Evolutionary conservation across 2,888 invertebrate genomes (phyloP).

Genomic region (Sinotaia quadrata): DNA sequence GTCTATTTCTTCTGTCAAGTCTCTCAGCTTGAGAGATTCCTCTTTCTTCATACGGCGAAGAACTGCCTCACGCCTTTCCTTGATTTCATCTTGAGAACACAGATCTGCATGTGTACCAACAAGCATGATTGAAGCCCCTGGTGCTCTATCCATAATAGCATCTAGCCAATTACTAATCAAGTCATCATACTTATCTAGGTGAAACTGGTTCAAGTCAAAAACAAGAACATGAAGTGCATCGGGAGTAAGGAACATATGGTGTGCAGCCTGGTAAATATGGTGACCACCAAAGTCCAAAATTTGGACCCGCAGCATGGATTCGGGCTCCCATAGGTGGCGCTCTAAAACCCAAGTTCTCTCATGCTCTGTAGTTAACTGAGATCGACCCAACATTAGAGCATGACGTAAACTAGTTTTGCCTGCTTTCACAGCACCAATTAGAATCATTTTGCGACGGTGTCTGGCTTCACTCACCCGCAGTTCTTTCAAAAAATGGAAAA

Average conservation of each 20-base stretch:
- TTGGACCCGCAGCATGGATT: constrained; percentile 59
- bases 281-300: constrained; percentile 67
- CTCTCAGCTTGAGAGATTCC: constrained; percentile 51
- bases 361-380: constrained; percentile 57
- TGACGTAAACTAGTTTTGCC: constrained; percentile 64
- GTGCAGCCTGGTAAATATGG: constrained; percentile 67
- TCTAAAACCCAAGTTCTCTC: constrained; percentile 68
- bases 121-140: constrained; percentile 57
- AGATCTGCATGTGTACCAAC: constrained; percentile 64
- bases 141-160: constrained; percentile 61
- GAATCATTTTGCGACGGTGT: constrained; percentile 62
- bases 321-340: constrained; percentile 65
- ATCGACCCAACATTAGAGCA: constrained; percentile 56
- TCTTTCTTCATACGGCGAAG: constrained; percentile 52
- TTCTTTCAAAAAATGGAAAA: constrained; percentile 58
- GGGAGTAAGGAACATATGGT: constrained; percentile 64
- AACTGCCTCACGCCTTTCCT: constrained; percentile 48
- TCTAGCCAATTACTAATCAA: constrained; percentile 64
- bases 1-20: constrained; percentile 39
- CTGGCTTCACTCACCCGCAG: constrained; percentile 58
- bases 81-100: constrained; percentile 49
- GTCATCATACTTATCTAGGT: constrained; percentile 46
- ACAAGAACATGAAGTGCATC: constrained; percentile 64
- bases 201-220: constrained; percentile 57
- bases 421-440: constrained; percentile 63